Conservation (phyloP, 2,113 vertebrate species). For the Lota lota region DNA sequence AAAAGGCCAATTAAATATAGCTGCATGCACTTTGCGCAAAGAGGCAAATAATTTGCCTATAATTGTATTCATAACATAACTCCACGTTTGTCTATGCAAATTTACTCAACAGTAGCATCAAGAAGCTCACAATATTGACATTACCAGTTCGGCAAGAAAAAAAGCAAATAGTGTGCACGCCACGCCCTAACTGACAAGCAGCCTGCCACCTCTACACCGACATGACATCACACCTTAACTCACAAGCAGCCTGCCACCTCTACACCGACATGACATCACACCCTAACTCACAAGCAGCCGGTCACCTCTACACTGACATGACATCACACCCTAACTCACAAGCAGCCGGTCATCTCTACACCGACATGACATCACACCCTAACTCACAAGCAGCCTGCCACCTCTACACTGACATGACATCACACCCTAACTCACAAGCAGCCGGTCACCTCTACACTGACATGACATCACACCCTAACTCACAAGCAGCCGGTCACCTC, state of each 20-base stretch:
- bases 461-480: slow-evolving; percentile 18
- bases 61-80: slow-evolving; percentile 70
- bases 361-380: not conserved
- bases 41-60: slow-evolving; percentile 38
- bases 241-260: not conserved
- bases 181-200: slow-evolving; percentile 56
- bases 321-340: not conserved
- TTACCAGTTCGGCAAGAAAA: slow-evolving; percentile 41
- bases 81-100: slow-evolving; percentile 77
- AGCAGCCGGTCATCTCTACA: not conserved
- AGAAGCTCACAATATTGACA: slow-evolving; percentile 68
- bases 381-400: not conserved
- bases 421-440: slow-evolving; percentile 56
- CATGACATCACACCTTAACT: slow-evolving; percentile 16
- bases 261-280: not conserved
- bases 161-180: slow-evolving; percentile 42
- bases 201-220: slow-evolving; percentile 32
- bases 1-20: slow-evolving; percentile 31
- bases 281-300: not conserved
- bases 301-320: not conserved
- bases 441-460: slow-evolving; percentile 31
- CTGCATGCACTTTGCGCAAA: slow-evolving; percentile 58
- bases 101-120: slow-evolving; percentile 64
- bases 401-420: not conserved
- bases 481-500: not conserved